Evolutionary conservation across 1,140 invertebrate genomes (phyloP).

Genomic region (Bradynema listronoti): DNA sequence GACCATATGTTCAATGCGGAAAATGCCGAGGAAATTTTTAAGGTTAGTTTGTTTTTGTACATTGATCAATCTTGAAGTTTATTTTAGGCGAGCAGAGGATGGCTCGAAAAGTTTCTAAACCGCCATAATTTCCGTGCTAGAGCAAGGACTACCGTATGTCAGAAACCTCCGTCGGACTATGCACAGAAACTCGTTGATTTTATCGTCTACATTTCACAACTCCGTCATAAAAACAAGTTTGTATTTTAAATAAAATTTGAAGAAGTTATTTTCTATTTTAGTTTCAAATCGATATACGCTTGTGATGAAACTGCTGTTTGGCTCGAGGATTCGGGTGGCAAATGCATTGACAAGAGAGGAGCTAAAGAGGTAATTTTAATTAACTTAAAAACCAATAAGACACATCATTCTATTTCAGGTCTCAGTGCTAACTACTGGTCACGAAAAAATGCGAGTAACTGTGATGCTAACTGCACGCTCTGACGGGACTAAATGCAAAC

Average conservation of each 20-base stretch:
- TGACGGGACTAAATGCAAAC: conserved; percentile 10
- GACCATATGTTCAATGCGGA: conserved; percentile 4
- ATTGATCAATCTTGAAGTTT: neutral
- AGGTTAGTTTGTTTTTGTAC: conserved; percentile 6
- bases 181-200: conserved; percentile 11
- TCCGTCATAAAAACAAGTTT: conserved; percentile 9
- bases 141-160: conserved; percentile 9
- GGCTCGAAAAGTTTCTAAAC: conserved; percentile 14
- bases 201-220: conserved; percentile 8
- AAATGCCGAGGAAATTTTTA: conserved; percentile 1
- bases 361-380: conserved; percentile 4
- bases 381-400: neutral
- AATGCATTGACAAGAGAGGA: conserved; percentile 5
- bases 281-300: conserved; percentile 7
- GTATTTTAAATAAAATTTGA: neutral
- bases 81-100: conserved; percentile 17
- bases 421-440: conserved; percentile 7
- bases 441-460: conserved; percentile 8
- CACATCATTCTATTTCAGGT: conserved; percentile 15
- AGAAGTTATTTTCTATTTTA: neutral
- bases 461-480: conserved; percentile 8
- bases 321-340: neutral
- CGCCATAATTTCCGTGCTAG: conserved; percentile 6
- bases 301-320: conserved; percentile 13
- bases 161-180: conserved; percentile 16